Conservation (phyloP, 2,797 vertebrate species). For the Danio kyathit region DNA sequence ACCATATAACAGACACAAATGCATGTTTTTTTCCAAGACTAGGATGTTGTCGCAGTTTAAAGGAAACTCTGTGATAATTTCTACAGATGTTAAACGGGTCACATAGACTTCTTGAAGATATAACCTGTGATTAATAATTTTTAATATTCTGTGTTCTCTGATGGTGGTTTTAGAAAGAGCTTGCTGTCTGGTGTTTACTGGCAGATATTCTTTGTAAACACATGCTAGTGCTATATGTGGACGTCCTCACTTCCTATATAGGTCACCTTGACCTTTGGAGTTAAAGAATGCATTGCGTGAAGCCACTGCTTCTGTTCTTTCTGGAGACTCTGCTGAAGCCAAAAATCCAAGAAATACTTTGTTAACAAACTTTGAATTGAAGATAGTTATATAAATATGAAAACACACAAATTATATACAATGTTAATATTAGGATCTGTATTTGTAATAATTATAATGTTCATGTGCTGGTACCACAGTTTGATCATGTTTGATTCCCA, state of each 20-base stretch:
- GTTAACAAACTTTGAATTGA: too few relatives aligned
- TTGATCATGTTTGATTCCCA: not conserved
- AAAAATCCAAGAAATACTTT: not conserved
- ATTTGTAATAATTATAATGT: not conserved
- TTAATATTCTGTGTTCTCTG: not conserved
- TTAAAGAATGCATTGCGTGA: not conserved
- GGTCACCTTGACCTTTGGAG: conserved; percentile 22
- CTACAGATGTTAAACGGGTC: not conserved
- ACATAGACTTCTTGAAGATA: not conserved
- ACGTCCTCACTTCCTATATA: not conserved
- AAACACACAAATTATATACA: not conserved
- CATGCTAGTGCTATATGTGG: conserved; percentile 28
- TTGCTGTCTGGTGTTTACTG: not conserved
- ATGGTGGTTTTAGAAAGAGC: not conserved
- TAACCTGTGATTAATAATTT: not conserved
- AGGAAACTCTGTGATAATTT: not conserved
- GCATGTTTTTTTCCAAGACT: too few relatives aligned
- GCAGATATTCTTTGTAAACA: conserved; percentile 2
- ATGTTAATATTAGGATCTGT: not conserved
- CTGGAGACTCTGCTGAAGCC: conserved; percentile 1
- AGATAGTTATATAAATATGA: too few relatives aligned
- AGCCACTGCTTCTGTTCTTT: conserved; percentile 13
- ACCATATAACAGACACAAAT: too few relatives aligned
- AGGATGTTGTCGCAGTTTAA: not conserved
- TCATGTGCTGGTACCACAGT: conserved; percentile 12